These are phyloP conservation scores for Drosophila micromelanica DNA, from an alignment of 1,140 invertebrate species.

Conservation along the genomic window DNA sequence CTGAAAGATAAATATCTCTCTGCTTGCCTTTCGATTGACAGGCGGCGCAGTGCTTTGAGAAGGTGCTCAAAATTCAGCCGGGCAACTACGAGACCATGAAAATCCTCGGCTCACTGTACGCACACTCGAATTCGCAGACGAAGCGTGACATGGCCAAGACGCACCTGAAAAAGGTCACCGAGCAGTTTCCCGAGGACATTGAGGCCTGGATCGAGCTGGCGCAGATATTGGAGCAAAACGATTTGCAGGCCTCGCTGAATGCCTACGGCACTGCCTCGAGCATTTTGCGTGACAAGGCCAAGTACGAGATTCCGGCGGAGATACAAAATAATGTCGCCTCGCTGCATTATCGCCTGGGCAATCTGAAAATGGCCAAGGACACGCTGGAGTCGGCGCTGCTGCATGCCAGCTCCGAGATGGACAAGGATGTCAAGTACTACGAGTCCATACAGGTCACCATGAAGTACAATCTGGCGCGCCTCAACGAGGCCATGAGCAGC, in stretches of 20 bases:
- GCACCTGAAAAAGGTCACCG: constrained; percentile 96
- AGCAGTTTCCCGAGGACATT: constrained; percentile 98
- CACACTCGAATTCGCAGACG: constrained; percentile 94
- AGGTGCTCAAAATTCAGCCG: constrained; percentile 98
- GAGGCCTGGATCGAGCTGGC: constrained; percentile 99
- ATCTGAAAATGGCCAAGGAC: constrained; percentile 92
- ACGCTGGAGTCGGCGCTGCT: constrained; percentile 94
- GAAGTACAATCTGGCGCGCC: constrained; percentile 97
- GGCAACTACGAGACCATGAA: constrained; percentile 99
- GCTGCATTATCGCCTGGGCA: constrained; percentile 94
- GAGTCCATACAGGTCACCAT: constrained; percentile 98
- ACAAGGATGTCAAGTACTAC: constrained; percentile 96
- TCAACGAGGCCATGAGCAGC: constrained; percentile 96
- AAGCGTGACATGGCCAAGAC: constrained; percentile 97
- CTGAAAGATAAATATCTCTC: neutral
- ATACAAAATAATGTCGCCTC: constrained; percentile 99
- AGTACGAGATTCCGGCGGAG: constrained; percentile 98
- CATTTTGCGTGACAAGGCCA: constrained; percentile 96
- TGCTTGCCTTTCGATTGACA: constrained; percentile 83
- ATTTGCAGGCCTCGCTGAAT: constrained; percentile 93
- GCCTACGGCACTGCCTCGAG: constrained; percentile 97
- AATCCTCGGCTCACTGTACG: constrained; percentile 98
- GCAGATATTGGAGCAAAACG: constrained; percentile 98
- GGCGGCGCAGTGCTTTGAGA: constrained; percentile 99
- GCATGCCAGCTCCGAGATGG: constrained; percentile 91